Evolutionary conservation across 1,140 invertebrate species (phyloP).

Genomic region (Acromyrmex echinatior): DNA sequence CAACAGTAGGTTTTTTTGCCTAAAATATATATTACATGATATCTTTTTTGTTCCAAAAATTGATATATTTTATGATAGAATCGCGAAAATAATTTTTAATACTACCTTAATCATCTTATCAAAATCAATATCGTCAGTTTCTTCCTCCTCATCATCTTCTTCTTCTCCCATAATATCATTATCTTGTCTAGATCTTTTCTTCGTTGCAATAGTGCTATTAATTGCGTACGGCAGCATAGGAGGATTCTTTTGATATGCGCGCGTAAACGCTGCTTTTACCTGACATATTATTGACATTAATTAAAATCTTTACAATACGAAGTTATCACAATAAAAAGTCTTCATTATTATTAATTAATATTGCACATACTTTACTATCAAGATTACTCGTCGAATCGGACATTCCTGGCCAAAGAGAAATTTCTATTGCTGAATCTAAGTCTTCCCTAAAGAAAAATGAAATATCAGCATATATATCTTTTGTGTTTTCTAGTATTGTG

Average conservation of each 20-base stretch:
- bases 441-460: slow-evolving; percentile 90
- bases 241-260: slow-evolving; percentile 95
- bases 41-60: slow-evolving; percentile 28
- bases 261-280: slow-evolving; percentile 97
- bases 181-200: slow-evolving; percentile 84
- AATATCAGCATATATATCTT: slow-evolving; percentile 3
- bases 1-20: slow-evolving; percentile 80
- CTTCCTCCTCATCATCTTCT: slow-evolving; percentile 88
- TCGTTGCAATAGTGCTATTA: slow-evolving; percentile 88
- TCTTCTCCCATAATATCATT: slow-evolving; percentile 85
- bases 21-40: slow-evolving; percentile 68
- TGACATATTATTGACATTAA: slow-evolving; percentile 77
- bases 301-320: slow-evolving; percentile 1
- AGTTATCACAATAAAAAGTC: neutral
- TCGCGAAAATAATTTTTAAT: slow-evolving; percentile 56
- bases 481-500: neutral
- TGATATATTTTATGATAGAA: slow-evolving; percentile 32
- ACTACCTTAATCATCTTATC: slow-evolving; percentile 94
- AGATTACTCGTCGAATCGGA: slow-evolving; percentile 92
- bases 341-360: slow-evolving; percentile 26
- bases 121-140: slow-evolving; percentile 89
- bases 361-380: slow-evolving; percentile 90
- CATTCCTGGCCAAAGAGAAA: slow-evolving; percentile 94
- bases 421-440: slow-evolving; percentile 94
- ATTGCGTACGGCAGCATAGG: slow-evolving; percentile 90